Evolutionary conservation across 64 coral and sea anemone genomes (phyloP).

Genomic region (Anthopleura sola): DNA sequence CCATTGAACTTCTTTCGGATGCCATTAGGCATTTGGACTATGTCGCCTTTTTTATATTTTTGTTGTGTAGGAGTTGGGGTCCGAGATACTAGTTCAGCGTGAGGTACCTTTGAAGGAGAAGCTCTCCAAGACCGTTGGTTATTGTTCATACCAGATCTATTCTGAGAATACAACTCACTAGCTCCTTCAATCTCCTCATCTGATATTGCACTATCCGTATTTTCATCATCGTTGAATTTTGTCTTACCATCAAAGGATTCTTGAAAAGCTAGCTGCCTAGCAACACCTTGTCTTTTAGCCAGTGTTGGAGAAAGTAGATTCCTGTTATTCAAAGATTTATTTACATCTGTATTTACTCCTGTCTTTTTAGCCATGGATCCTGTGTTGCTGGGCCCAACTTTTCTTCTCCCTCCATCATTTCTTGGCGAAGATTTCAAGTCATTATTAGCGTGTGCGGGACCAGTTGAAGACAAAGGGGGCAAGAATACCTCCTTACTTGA

Average conservation of each 20-base stretch:
- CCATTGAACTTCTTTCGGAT: constrained; percentile 99
- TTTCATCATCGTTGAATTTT: constrained; percentile 54
- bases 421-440: constrained; percentile 18
- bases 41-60: constrained; percentile 98
- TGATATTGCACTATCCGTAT: constrained; percentile 94
- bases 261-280: constrained; percentile 70
- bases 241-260: constrained; percentile 32
- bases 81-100: constrained; percentile 59
- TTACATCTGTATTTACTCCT: neutral
- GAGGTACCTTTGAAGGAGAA: constrained; percentile 12
- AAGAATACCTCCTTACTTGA: neutral
- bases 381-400: neutral
- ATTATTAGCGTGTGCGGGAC: neutral
- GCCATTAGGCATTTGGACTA: constrained; percentile 91
- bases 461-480: constrained; percentile 16
- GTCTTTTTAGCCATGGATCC: constrained; percentile 36
- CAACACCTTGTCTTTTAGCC: constrained; percentile 37
- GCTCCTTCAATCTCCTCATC: constrained; percentile 81
- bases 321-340: neutral
- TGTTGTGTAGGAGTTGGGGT: constrained; percentile 88
- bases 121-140: constrained; percentile 3
- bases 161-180: constrained; percentile 27
- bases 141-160: constrained; percentile 5
- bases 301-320: neutral
- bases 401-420: constrained; percentile 12